Percentiles rank a stretch among this genome's conserved stretches.
Conservation (phyloP, 2,888 invertebrate species). For the Sarcophaga variegata region DNA sequence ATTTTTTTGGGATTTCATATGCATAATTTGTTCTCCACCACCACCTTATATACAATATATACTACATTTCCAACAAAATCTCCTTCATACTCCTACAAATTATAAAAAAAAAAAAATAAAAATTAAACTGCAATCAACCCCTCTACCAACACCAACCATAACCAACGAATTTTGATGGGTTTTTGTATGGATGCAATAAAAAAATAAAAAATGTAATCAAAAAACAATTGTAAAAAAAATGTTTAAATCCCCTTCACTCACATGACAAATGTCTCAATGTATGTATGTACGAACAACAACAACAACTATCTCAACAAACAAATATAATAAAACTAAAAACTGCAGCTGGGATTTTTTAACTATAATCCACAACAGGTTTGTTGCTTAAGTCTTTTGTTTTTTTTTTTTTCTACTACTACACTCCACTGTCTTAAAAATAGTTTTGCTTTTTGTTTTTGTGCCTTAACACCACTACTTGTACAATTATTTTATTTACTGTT, state of each 20-base stretch:
- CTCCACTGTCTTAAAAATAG: slow-evolving; percentile 9
- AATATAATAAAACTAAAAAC: slow-evolving; percentile 51
- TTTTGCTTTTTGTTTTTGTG: slow-evolving; percentile 9
- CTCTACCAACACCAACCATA: slow-evolving; percentile 52
- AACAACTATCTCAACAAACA: slow-evolving; percentile 43
- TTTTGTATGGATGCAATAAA: slow-evolving; percentile 48
- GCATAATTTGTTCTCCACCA: neutral
- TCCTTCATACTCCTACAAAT: slow-evolving; percentile 43
- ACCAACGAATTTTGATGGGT: slow-evolving; percentile 64
- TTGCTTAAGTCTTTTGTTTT: slow-evolving; percentile 80
- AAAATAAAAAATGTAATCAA: slow-evolving; percentile 38
- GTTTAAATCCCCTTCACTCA: slow-evolving; percentile 54
- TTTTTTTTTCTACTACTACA: slow-evolving; percentile 40
- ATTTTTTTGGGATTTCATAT: too few relatives aligned
- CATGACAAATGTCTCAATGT: slow-evolving; percentile 38
- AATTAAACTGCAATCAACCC: slow-evolving; percentile 23
- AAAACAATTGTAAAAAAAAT: slow-evolving; percentile 24
- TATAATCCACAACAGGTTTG: slow-evolving; percentile 81
- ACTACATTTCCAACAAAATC: slow-evolving; percentile 37
- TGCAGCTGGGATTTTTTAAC: slow-evolving; percentile 81
- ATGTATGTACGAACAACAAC: slow-evolving; percentile 58
- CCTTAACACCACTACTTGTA: neutral
- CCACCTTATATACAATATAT: neutral
- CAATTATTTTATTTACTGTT: neutral
- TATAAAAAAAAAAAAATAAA: slow-evolving; percentile 7